A percentile compares a stretch with the other conserved stretches of the same genome.
Conservation (phyloP, 2,888 invertebrate species). For the Oxycera nigricornis region DNA sequence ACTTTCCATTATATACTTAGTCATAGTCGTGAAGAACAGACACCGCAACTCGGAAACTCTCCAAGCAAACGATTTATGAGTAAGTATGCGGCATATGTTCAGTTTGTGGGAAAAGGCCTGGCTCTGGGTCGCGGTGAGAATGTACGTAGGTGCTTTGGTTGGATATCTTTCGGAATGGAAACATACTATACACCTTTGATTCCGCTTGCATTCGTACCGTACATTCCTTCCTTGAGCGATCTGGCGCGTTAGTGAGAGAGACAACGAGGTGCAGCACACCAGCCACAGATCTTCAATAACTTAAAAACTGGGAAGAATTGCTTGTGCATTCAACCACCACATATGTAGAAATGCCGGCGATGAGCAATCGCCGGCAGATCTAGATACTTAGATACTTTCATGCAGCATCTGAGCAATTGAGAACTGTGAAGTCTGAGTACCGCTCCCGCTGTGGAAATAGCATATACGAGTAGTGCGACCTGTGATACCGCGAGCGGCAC, state of each 20-base stretch:
- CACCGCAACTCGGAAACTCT: slow-evolving; percentile 23
- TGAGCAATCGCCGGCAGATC: no score
- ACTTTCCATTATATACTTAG: slow-evolving; percentile 17
- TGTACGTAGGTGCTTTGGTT: not conserved
- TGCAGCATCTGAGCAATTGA: not conserved
- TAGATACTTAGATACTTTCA: no score
- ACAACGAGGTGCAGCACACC: not conserved
- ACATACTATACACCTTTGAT: not conserved
- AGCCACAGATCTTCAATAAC: no score
- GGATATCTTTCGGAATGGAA: not conserved
- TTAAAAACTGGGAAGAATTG: not conserved
- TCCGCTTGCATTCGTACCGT: not conserved
- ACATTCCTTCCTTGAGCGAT: not conserved
- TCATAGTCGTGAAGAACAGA: slow-evolving; percentile 1
- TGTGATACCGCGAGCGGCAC: not conserved
- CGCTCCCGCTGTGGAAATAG: no score
- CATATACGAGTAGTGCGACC: not conserved
- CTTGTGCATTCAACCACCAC: not conserved
- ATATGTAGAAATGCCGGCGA: not conserved
- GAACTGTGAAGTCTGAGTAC: no score
- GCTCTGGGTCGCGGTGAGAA: not conserved
- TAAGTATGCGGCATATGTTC: not conserved
- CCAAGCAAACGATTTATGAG: slow-evolving; percentile 7
- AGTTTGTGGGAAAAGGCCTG: slow-evolving; percentile 13
- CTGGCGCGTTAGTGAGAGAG: not conserved